Evolutionary conservation across 2,797 vertebrate genomes (phyloP), one percentile per base, ranked within the genome.

Genomic region (Pangasius krempfi): DNA sequence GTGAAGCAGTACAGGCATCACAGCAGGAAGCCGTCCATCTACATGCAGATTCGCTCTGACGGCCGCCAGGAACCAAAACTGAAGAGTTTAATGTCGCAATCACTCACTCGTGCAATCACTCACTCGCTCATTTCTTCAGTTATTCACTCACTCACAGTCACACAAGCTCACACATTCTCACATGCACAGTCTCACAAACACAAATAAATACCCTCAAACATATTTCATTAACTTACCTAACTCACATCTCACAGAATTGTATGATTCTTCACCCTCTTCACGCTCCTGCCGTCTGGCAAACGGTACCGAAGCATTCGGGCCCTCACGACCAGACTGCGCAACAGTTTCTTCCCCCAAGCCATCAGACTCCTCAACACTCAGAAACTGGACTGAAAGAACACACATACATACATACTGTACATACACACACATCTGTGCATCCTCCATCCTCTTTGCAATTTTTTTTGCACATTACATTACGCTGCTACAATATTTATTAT

Each of bases 1-100:
- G n/a, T 86, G 84, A 86, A n/a, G 84, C 37, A 0, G 70, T 60
- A 44, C 70, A 75, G 70, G 54, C 70, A 60, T 86, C 54, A 3
- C 70, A 30, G 70, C 84, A 75, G 84, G 70, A 75, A 75, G 84
- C 84, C 54, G 25, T 75, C 68, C 84, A 75, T 75, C 54, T 6
- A 2, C 33, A 44, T 16, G 22, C 68, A 20, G 84, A 86, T 86
- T 75, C 70, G 13, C 70, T 56, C 20, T 54, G 30, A 72, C 30
- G 52, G 84, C 52, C 25, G 25, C 52, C 70, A 20, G 84, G 52
- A 73, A 85, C 25, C 70, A 8, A 58, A 58, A 73, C 54, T 5
- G 13, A 86, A 86, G 13, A 44, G 68, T 58, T 86, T 73, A 72
- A 33, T 6, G 76, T 44, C 70, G 20, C 56, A n/a, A 16, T 37